phyloP scores from a whole-genome alignment of 2,113 vertebrate species.

The Probosciger aterrimus region DNA sequence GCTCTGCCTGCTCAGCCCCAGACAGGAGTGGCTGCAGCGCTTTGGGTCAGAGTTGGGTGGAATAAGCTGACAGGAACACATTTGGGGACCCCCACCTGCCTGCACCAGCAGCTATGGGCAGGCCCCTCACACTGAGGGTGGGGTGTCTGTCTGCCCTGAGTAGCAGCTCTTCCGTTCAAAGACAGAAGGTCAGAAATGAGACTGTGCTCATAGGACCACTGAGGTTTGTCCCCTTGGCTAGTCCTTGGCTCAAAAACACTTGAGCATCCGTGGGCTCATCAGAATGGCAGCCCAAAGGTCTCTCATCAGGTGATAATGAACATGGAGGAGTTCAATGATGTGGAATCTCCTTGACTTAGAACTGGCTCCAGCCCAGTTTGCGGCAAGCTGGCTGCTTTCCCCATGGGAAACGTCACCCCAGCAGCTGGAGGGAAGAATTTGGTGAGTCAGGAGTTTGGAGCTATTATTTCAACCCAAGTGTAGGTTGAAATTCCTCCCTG shows the following conservation, averaged over 20 bases:
- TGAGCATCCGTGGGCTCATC: fast-evolving
- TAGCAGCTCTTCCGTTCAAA: background rate
- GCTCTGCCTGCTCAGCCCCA: background rate
- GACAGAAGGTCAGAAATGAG: background rate
- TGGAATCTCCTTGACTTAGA: background rate
- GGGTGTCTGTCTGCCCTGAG: background rate
- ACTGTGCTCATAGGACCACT: background rate
- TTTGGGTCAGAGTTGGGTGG: background rate
- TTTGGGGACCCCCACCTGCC: background rate
- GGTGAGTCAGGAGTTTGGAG: background rate
- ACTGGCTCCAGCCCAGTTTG: background rate
- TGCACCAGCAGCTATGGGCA: background rate
- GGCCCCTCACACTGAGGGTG: background rate
- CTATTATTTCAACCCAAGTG: background rate
- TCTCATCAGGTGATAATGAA: background rate
- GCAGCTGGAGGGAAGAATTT: background rate
- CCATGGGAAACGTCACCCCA: background rate
- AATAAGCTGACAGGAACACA: background rate
- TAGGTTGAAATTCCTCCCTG: background rate
- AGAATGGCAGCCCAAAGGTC: background rate
- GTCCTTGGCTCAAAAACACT: background rate
- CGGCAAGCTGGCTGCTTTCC: background rate
- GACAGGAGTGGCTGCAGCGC: background rate
- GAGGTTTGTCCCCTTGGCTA: background rate
- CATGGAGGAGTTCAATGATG: fast-evolving